Conservation (phyloP, 2,113 vertebrate species). For the Phyllopteryx taeniolatus region DNA sequence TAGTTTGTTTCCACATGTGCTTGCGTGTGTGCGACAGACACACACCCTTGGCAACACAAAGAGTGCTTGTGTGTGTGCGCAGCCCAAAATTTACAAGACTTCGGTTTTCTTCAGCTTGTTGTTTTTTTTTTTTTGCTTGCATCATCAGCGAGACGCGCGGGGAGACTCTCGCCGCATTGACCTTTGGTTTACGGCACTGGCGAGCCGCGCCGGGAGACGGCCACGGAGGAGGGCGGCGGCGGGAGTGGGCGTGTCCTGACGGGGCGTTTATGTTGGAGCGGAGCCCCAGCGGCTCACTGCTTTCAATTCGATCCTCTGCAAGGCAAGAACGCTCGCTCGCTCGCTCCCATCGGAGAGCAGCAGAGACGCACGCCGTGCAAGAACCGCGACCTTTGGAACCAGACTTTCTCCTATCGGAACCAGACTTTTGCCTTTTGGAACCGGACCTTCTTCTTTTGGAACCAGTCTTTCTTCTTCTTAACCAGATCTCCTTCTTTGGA, state of each 20-base stretch:
- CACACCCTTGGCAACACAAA: not conserved
- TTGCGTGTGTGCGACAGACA: too few relatives aligned
- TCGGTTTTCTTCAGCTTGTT: not conserved
- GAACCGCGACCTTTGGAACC: not conserved
- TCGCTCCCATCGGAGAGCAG: constrained; percentile 3
- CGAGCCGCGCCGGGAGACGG: not conserved
- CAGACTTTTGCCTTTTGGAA: not conserved
- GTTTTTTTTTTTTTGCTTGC: not conserved
- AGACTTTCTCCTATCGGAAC: not conserved
- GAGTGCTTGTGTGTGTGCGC: not conserved
- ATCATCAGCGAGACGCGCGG: not conserved
- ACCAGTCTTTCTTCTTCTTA: not conserved
- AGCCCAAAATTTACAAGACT: too few relatives aligned
- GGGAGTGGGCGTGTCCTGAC: constrained; percentile 67
- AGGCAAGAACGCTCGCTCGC: not conserved
- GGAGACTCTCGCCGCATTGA: not conserved
- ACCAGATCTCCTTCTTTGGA: not conserved
- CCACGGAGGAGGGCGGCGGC: constrained; percentile 1
- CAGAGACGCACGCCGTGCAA: not conserved
- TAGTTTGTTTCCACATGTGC: too few relatives aligned
- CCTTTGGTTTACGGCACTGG: not conserved
- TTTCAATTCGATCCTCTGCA: constrained; percentile 55
- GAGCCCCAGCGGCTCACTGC: constrained; percentile 64
- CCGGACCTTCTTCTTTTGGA: not conserved
- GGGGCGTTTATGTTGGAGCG: constrained; percentile 72